Base-by-base conservation (phyloP, 2,888 invertebrate species). In the Alsophila aescularia region DNA sequence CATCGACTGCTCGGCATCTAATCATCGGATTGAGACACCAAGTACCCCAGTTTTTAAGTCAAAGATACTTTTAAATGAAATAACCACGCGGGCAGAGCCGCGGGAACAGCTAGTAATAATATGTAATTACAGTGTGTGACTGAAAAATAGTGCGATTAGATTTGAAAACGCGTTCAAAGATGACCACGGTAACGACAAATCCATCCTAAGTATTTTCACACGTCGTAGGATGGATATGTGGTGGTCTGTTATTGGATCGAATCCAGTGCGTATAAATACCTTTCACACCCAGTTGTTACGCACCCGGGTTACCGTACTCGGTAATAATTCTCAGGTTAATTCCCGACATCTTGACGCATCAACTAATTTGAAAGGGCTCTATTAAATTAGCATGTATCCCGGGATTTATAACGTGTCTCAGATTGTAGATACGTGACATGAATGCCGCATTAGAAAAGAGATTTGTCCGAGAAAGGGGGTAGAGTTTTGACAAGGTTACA, bases 371-470 rank as follows among this genome's bases (percentile, higher is more conserved):
- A 54, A 45, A 53, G 58, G 56, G 54, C 59, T 54, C 41, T 34
- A 59, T 52, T 54, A 34, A 49, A 60, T 64, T 64, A 55, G 44
- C 61, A 64, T 64, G 60, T 54, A 50, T 43, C 16, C 47, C 42
- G 48, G 45, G 29, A 51, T 32, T 51, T 65, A 66, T 66, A 64
- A 60, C 52, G 50, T 65, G 58, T 59, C 58, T 58, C 56, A 52
- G 64, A 64, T 66, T 62, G 67, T 60, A 24, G 34, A 37, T 4
- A 64, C 67, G 64, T 73, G 73, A 45, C 45, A 14, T 14, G 58
- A 54, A 62, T 65, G 21, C 51, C 59, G 24, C 24, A 24, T 35
- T 55, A 32, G 40, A 61, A 65, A 18, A 18, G 24, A 21, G n/a
- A 37, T 44, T 31, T 42, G 32, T 32, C 4, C 10, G 32, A 13